Conservation (phyloP, 2,113 vertebrate genomes). For the Furnarius figulus region DNA sequence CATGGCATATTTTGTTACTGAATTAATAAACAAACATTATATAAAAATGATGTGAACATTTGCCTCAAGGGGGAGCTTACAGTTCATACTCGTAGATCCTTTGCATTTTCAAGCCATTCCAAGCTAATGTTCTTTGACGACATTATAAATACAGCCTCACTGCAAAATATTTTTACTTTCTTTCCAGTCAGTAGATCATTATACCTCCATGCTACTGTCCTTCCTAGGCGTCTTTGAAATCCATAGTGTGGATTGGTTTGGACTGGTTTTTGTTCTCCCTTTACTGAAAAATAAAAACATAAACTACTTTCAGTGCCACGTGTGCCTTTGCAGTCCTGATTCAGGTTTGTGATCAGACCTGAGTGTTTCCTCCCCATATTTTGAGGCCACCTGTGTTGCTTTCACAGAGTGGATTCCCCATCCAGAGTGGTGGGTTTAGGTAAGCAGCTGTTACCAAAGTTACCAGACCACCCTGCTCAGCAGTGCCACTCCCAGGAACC, state of each 20-base stretch:
- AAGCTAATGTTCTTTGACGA: conserved; percentile 75
- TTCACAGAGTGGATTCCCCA: neutral
- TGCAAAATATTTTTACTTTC: conserved; percentile 49
- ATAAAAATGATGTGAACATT: conserved; percentile 77
- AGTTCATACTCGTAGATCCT: conserved; percentile 77
- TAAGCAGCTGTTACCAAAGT: neutral
- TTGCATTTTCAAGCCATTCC: conserved; percentile 82
- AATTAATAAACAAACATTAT: conserved; percentile 71
- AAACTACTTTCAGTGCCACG: conserved; percentile 7
- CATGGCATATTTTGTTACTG: conserved; percentile 70
- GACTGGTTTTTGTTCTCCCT: conserved; percentile 86
- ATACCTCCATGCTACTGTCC: conserved; percentile 88
- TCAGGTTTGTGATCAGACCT: neutral
- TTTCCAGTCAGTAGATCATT: conserved; percentile 63
- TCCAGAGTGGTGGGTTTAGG: neutral
- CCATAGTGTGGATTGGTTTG: conserved; percentile 89
- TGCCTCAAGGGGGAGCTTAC: conserved; percentile 82
- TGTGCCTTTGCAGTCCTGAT: neutral
- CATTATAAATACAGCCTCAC: conserved; percentile 55
- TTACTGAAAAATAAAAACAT: conserved; percentile 76
- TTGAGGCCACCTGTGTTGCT: neutral
- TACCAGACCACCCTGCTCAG: neutral
- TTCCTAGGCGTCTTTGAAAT: conserved; percentile 88
- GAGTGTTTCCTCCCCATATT: neutral
- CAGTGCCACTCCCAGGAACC: neutral